phyloP scores from a whole-genome alignment of 2,797 vertebrate genomes.

The Okamejei kenojei region DNA sequence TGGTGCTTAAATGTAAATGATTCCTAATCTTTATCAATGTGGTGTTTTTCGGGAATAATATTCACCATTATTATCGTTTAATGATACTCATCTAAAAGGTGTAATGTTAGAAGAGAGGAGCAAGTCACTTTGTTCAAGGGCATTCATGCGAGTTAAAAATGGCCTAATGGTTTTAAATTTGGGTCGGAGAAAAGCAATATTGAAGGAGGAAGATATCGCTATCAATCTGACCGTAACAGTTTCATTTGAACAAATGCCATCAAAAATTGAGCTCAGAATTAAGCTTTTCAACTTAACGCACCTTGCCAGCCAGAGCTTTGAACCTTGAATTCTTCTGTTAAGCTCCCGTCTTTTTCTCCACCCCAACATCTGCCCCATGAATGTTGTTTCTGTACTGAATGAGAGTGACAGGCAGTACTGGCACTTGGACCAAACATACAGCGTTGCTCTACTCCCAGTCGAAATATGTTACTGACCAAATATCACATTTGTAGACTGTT shows the following conservation, averaged over 20 bases:
- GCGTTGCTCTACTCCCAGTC: neutral
- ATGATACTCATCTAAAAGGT: conserved; percentile 2
- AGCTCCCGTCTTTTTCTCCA: neutral
- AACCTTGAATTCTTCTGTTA: neutral
- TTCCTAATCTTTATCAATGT: conserved; percentile 18
- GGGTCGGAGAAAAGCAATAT: neutral
- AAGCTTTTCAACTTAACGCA: neutral
- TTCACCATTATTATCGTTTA: conserved; percentile 8
- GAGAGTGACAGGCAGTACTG: neutral
- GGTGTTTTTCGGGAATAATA: neutral
- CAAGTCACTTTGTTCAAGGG: conserved; percentile 15
- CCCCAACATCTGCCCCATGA: too few relatives aligned
- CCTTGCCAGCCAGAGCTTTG: neutral
- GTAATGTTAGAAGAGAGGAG: conserved; percentile 7
- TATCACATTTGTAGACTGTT: conserved; percentile 30
- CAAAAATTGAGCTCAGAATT: neutral
- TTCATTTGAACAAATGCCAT: neutral
- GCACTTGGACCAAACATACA: neutral
- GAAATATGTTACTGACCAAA: conserved; percentile 35
- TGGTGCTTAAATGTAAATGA: conserved; percentile 28
- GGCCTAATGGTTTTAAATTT: neutral
- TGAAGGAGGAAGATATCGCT: neutral
- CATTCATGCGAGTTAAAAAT: neutral
- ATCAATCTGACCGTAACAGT: neutral
- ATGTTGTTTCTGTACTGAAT: too few relatives aligned